These are phyloP conservation scores for Pontoporia blainvillei DNA, from an alignment of 2,113 vertebrate species.

Conservation along the genomic window DNA sequence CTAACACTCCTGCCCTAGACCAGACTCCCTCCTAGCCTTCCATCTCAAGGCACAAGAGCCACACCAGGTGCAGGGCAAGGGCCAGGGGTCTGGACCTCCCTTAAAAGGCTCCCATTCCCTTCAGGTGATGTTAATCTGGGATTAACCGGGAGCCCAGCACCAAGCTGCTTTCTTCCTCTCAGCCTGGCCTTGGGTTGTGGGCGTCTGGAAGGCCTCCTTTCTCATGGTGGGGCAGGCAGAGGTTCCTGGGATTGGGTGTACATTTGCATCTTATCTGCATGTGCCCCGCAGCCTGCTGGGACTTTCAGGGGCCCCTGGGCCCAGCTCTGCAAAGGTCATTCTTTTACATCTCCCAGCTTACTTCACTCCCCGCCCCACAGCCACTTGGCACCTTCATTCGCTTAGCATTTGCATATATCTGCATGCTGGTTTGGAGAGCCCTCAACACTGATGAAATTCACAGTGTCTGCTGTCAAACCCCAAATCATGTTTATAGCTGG, in stretches of 20 bases:
- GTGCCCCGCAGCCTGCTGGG: not conserved
- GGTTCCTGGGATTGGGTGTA: not conserved
- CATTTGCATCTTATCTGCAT: constrained; percentile 9
- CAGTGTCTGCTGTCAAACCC: constrained; percentile 20
- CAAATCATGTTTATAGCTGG: not conserved
- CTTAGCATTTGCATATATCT: constrained; percentile 55
- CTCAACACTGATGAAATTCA: constrained; percentile 40
- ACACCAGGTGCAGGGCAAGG: not conserved
- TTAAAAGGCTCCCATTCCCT: not conserved
- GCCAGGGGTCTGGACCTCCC: not conserved
- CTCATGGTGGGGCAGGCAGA: not conserved
- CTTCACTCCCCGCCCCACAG: not conserved
- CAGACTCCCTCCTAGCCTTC: not conserved
- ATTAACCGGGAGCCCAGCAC: not conserved
- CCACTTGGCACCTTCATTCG: constrained; percentile 17
- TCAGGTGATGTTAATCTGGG: not conserved
- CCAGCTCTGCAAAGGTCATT: constrained; percentile 43
- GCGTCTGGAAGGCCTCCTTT: not conserved
- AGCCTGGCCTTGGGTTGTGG: not conserved
- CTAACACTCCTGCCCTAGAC: too few species aligned
- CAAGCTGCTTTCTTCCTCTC: not conserved
- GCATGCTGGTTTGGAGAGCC: constrained; percentile 12
- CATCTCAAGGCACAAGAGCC: not conserved
- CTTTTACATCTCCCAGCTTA: constrained; percentile 13
- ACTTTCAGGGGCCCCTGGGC: not conserved